A percentile compares a stretch with the other conserved stretches of the same genome.
phyloP scores from a whole-genome alignment of 2,797 vertebrate genomes.

The Nyctibius grandis region DNA sequence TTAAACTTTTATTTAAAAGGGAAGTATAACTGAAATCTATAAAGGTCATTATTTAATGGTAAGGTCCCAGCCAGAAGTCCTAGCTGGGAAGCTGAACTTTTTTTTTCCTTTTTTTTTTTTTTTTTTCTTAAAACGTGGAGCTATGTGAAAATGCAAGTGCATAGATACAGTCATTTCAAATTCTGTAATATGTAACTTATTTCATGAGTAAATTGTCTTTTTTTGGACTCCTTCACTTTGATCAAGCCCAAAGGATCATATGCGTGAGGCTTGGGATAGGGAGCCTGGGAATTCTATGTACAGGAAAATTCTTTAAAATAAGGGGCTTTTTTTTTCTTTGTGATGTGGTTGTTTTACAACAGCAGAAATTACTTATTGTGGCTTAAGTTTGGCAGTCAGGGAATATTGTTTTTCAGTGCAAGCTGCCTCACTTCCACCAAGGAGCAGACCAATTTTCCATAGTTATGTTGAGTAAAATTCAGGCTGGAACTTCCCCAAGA shows the following conservation, averaged over 20 bases:
- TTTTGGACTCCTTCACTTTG: constrained; percentile 11
- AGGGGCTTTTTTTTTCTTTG: not conserved
- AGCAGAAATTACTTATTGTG: not conserved
- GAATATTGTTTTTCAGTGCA: not conserved
- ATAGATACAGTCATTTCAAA: not conserved
- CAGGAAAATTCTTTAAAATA: not conserved
- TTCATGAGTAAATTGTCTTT: not conserved
- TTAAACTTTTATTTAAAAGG: not conserved
- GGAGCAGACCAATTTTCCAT: not conserved
- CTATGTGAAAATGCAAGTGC: not conserved
- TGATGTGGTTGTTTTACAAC: not conserved
- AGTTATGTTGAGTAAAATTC: not conserved
- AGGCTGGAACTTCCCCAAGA: not conserved
- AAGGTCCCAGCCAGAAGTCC: not conserved
- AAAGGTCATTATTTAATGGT: not conserved
- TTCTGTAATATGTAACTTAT: not conserved
- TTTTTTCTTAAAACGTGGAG: not conserved
- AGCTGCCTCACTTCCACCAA: not conserved
- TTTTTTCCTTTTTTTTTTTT: not conserved
- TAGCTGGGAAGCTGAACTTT: not conserved
- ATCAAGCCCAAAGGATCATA: not conserved
- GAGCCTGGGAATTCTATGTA: not conserved
- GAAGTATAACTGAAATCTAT: not conserved
- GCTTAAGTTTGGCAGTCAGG: not conserved
- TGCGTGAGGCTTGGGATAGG: not conserved